phyloP scores from a whole-genome alignment of 2,888 invertebrate genomes.

The Pristionchus japonicus region DNA sequence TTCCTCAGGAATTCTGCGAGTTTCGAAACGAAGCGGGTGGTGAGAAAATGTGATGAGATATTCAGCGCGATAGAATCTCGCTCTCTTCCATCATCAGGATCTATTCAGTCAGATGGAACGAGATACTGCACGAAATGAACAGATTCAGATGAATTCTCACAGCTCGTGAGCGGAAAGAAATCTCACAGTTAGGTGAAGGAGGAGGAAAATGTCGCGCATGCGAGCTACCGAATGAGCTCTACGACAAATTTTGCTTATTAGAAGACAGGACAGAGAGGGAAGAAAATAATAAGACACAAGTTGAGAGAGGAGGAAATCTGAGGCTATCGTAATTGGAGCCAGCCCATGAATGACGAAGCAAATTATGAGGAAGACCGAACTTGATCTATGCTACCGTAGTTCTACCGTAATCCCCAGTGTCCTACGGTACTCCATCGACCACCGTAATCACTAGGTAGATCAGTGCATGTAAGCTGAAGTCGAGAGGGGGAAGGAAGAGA shows the following conservation, averaged over 20 bases:
- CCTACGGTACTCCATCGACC: background rate
- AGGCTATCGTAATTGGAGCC: conserved; percentile 27
- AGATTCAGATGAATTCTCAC: background rate
- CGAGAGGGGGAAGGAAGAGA: background rate
- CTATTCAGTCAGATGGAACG: background rate
- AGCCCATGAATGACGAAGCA: background rate
- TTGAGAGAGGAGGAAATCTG: background rate
- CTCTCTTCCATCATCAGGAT: background rate
- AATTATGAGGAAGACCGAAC: background rate
- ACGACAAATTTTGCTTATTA: conserved; percentile 26
- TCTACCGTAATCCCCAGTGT: background rate
- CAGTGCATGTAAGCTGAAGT: background rate
- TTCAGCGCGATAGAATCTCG: background rate
- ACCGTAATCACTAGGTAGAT: background rate
- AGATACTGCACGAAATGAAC: background rate
- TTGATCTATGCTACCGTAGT: background rate
- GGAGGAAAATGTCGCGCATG: background rate
- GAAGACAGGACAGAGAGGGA: background rate
- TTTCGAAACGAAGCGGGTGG: background rate
- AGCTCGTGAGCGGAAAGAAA: background rate
- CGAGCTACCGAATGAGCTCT: background rate
- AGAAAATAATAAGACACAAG: background rate
- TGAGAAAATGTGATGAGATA: background rate
- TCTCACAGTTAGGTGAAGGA: background rate
- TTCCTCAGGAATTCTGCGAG: background rate